Conservation (phyloP, 2,113 vertebrate species). For the Ailuropoda melanoleuca region DNA sequence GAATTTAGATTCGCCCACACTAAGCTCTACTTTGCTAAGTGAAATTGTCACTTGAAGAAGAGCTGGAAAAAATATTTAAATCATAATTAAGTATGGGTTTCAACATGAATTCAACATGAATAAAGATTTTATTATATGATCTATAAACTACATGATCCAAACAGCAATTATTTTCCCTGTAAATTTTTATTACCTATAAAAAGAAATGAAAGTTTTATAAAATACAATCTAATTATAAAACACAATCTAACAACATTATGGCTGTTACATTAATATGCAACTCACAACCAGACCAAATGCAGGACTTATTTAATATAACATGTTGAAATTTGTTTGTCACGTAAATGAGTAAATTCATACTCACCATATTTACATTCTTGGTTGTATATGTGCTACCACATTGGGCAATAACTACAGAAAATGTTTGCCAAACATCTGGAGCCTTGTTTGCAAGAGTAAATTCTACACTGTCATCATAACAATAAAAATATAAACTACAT, state of each 20-base stretch:
- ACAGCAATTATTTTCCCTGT: background rate
- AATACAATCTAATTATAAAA: background rate
- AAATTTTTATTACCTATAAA: background rate
- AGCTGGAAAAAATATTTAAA: constrained; percentile 85
- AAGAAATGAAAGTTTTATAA: background rate
- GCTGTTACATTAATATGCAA: background rate
- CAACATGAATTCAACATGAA: background rate
- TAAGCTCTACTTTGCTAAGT: constrained; percentile 97
- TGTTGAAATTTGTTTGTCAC: background rate
- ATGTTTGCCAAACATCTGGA: background rate
- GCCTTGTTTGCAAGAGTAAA: background rate
- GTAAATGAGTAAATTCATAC: background rate
- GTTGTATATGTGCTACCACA: background rate
- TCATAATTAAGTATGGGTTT: constrained; percentile 35
- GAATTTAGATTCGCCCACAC: constrained; percentile 98
- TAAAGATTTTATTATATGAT: background rate
- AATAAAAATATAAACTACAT: background rate
- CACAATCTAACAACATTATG: background rate
- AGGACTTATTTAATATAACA: background rate
- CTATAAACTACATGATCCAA: background rate
- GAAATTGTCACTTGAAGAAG: constrained; percentile 98
- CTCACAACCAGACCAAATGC: background rate
- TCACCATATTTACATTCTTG: background rate
- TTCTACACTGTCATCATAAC: background rate
- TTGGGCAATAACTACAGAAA: background rate